These are phyloP conservation scores for Odontocolon sp. DNA, from an alignment of 2,888 invertebrate species.

Conservation along the genomic window DNA sequence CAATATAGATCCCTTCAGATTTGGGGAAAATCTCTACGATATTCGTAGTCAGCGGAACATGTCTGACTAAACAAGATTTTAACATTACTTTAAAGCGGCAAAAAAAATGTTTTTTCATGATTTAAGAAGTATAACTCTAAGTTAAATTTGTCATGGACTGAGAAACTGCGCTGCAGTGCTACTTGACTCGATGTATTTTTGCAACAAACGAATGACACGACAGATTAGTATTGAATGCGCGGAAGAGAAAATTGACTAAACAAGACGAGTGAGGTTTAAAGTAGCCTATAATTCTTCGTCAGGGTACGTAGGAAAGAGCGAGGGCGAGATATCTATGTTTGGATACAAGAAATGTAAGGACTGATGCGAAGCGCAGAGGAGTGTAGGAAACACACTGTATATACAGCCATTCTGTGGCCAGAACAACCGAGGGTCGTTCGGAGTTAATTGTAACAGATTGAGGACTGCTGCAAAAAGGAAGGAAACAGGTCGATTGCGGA, in stretches of 20 bases:
- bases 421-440: conserved; percentile 6
- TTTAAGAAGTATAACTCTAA: no score
- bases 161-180: not conserved
- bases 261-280: not conserved
- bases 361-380: not conserved
- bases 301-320: not conserved
- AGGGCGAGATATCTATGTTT: not conserved
- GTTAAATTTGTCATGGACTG: no score
- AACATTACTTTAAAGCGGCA: no score
- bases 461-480: not conserved
- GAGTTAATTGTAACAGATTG: conserved; percentile 18
- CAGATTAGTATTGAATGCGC: not conserved
- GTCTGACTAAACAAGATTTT: no score
- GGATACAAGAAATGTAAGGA: not conserved
- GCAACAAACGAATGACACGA: not conserved
- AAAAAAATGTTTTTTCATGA: no score
- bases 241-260: not conserved
- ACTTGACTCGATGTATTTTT: not conserved
- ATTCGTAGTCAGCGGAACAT: no score
- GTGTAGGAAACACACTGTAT: not conserved
- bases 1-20: no score
- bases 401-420: not conserved
- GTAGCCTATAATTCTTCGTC: not conserved
- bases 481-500: not conserved
- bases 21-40: no score